Percentiles rank a stretch among this genome's conserved stretches.
Conservation (phyloP, 1,140 invertebrate species). For the Apocrypta bakeri region DNA sequence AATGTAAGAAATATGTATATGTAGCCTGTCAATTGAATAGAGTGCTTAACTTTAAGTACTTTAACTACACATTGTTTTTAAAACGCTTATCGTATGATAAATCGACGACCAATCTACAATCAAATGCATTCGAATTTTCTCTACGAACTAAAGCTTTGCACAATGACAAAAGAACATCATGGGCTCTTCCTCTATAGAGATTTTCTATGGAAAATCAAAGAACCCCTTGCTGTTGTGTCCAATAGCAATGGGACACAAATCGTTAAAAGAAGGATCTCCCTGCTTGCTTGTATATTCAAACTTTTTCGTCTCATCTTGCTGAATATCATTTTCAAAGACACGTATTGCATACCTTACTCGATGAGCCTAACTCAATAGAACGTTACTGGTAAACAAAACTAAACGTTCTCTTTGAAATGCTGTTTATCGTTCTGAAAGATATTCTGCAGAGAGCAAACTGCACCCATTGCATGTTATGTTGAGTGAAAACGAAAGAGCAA, state of each 20-base stretch:
- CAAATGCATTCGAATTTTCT: not conserved
- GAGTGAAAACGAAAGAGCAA: conserved; percentile 9
- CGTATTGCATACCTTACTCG: not conserved
- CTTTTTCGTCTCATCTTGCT: conserved; percentile 50
- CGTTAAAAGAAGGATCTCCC: conserved; percentile 48
- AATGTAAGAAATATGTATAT: not conserved
- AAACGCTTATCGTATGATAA: not conserved
- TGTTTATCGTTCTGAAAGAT: not conserved
- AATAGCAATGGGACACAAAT: too few species aligned
- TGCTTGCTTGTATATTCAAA: conserved; percentile 47
- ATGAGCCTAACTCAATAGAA: not conserved
- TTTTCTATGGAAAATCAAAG: too few species aligned
- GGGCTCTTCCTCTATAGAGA: too few species aligned
- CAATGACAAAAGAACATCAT: conserved; percentile 17
- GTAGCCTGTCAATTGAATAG: too few species aligned
- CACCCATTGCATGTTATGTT: not conserved
- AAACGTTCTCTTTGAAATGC: not conserved
- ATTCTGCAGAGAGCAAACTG: not conserved
- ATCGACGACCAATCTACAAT: not conserved
- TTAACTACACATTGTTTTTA: not conserved
- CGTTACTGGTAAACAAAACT: not conserved
- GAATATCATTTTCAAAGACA: not conserved
- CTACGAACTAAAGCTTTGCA: conserved; percentile 8
- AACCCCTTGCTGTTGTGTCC: too few species aligned
- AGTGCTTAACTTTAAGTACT: too few species aligned